Base-by-base conservation (phyloP, 2,888 invertebrate species). In the Tryphoninae sp. region DNA sequence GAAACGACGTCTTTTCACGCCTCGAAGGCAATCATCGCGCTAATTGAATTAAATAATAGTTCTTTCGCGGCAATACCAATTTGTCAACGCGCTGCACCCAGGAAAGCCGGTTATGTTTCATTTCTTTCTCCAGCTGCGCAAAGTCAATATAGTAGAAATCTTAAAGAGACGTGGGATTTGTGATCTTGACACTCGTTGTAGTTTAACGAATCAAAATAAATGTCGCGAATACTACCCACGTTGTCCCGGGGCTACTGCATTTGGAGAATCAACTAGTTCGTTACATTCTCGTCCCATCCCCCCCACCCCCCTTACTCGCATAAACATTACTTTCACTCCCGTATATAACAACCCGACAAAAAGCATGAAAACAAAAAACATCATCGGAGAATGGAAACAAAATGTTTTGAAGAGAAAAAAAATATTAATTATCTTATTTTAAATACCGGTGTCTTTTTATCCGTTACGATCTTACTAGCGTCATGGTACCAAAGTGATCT, bases 291-390 rank as follows among this genome's bases (percentile, higher is more conserved):
- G 62, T 68, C n/a, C 42, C 65, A 33, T 58, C 51, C 51, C 19
- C 49, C 62, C 49, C 9, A 33, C 51, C 19, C 49, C 62, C 49
- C 9, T 49, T 53, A 23, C 73, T 49, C 40, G 62, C 73, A 68
- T 62, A 77, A 62, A 69, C 40, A 80, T 67, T 23, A 78, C 81
- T 75, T 81, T 81, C 78, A 75, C 81, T 78, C 78, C 59, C 61
- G 65, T 65, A 45, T 22, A n/a, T 13, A 61, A 23, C 13, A 40
- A 2, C 40, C 23, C n/a, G 33, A 33, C 61, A 33, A 13, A 26
- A 49, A 23, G 16, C 19, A 22, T 13, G 4, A 64, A 22, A 45
- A 0, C 8, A 16, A 42, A 23, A 22, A 69, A 40, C 33, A 58
- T 19, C 53, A 11, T 22, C 22, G 23, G 13, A 40, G n/a, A 49